Base-by-base conservation (phyloP, 2,113 vertebrate genomes). In the Atlantisia rogersi region DNA sequence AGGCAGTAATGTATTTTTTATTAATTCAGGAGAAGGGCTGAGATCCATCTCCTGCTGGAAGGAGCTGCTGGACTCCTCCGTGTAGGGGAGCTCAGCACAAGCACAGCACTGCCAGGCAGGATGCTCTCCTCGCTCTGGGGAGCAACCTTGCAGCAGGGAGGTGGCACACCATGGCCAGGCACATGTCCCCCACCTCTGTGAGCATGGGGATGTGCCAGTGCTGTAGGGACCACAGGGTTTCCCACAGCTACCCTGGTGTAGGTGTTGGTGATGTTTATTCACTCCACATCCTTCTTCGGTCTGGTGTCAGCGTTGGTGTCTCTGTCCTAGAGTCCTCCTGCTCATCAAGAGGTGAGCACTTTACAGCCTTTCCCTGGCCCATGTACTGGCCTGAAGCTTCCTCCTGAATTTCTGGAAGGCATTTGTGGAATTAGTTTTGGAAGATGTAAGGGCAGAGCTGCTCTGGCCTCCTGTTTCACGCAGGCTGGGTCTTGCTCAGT, bases 131-230 rank as follows among this genome's bases (percentile, higher is more conserved):
- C 0, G 0, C 39, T 68, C 65, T 32, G 31, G 11, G 52, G 59
- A 84, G 75, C 62, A 69, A 63, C 87, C n/a, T 10, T 28, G 46
- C 40, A 39, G 24, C 2, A 0, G 74, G 48, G 64, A 87, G 68
- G 40, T 44, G 71, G 17, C n/a, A 46, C 44, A 46, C 44, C 17
- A 9, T 46, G 44, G 44, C 44, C 17, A 19, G 44, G 44, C 44
- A 46, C 17, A 8, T 46, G 44, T 44, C 44, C 44, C 63, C 13
- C 70, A 52, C 31, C 78, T 40, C 24, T 1, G 4, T 37, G 40
- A 50, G 26, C 3, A 0, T 15, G 40, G 21, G 64, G 64, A 50
- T 2, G 0, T 1, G 1, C 19, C 53, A 21, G 48, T 0, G 0
- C 56, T 1, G 0, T 12, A 15, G n/a, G 24, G 55, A 73, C 18